These are phyloP conservation scores for Tympanuchus pallidicinctus DNA, from an alignment of 2,113 vertebrate genomes.

Conservation along the genomic window DNA sequence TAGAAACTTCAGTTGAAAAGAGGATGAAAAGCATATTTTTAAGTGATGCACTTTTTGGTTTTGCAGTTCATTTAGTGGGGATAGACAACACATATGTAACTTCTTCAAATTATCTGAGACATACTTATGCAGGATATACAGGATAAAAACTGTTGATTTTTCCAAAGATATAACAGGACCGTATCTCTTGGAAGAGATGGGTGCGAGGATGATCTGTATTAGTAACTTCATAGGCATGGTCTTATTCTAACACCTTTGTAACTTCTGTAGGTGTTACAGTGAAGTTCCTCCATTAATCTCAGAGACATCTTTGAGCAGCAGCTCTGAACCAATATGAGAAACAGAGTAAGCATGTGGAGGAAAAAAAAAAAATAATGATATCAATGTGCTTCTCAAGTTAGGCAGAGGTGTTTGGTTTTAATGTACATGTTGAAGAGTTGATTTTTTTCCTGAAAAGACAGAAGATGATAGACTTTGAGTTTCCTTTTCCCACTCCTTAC, in stretches of 20 bases:
- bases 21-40: neutral
- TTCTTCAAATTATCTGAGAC: neutral
- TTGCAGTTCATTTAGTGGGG: neutral
- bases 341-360: neutral
- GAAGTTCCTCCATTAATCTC: neutral
- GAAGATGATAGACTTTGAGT: neutral
- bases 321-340: neutral
- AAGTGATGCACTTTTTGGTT: neutral
- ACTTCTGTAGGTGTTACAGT: neutral
- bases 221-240: neutral
- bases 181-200: neutral
- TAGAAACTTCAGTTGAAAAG: neutral
- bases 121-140: neutral
- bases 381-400: neutral
- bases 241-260: neutral
- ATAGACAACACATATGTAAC: neutral
- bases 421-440: neutral
- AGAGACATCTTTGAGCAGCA: neutral
- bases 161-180: accelerated
- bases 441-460: neutral
- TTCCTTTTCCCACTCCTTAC: neutral
- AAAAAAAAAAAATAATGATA: neutral
- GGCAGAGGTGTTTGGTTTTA: neutral
- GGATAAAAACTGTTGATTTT: neutral
- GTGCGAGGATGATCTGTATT: neutral